A percentile compares a stretch with the other conserved stretches of the same genome.
Evolutionary conservation across 2,888 invertebrate genomes (phyloP).

Genomic region (Ceriagrion tenellum): DNA sequence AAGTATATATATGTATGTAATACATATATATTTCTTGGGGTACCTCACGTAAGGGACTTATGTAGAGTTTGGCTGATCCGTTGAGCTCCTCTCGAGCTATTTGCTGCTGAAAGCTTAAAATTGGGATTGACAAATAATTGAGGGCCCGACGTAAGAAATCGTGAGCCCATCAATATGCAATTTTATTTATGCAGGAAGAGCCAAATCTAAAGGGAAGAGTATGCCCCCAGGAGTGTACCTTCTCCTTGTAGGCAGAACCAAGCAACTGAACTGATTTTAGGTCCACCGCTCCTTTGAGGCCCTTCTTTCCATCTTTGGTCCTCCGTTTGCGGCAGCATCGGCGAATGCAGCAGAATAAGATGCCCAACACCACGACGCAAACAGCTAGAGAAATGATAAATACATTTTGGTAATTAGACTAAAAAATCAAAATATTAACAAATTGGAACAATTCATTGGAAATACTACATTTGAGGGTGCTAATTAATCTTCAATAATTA

Average conservation of each 20-base stretch:
- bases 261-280: slow-evolving; percentile 97
- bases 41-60: slow-evolving; percentile 66
- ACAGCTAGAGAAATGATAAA: slow-evolving; percentile 79
- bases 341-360: slow-evolving; percentile 95
- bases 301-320: slow-evolving; percentile 97
- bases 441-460: too few species aligned
- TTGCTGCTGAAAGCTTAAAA: slow-evolving; percentile 65
- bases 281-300: slow-evolving; percentile 94
- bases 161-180: slow-evolving; percentile 75
- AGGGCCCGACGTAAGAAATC: slow-evolving; percentile 42
- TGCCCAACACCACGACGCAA: slow-evolving; percentile 86
- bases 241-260: slow-evolving; percentile 98
- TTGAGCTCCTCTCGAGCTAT: slow-evolving; percentile 63
- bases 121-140: slow-evolving; percentile 51
- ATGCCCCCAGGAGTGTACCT: slow-evolving; percentile 84
- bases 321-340: slow-evolving; percentile 94
- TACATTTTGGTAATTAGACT: background rate
- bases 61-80: slow-evolving; percentile 67
- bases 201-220: slow-evolving; percentile 76
- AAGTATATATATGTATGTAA: background rate
- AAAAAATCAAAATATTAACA: too few species aligned
- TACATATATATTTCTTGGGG: slow-evolving; percentile 55
- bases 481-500: too few species aligned
- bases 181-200: slow-evolving; percentile 75
- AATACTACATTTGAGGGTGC: too few species aligned